Evolutionary conservation across 2,113 vertebrate species (phyloP).

Genomic region (Maccullochella peelii): DNA sequence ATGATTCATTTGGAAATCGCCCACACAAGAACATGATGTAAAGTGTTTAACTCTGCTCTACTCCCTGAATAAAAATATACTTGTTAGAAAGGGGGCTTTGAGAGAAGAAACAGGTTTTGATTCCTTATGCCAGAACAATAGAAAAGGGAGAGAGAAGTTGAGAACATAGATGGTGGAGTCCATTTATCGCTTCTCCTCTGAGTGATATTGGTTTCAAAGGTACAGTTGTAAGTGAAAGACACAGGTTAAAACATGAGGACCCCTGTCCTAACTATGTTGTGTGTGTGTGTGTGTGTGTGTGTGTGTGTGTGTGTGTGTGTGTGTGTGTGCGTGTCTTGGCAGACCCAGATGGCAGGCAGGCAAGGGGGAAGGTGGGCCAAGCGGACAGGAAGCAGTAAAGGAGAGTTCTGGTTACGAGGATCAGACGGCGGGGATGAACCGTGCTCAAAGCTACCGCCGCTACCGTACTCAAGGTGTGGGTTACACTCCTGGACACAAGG

Average conservation of each 20-base stretch:
- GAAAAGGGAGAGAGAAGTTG: constrained; percentile 7
- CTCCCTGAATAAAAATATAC: not conserved
- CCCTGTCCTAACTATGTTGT: constrained; percentile 13
- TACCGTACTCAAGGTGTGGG: constrained; percentile 71
- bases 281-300: constrained; percentile 20
- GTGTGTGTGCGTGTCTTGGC: constrained; percentile 39
- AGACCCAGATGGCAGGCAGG: constrained; percentile 79
- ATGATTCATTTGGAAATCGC: not conserved
- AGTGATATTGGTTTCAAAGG: constrained; percentile 68
- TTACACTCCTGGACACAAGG: constrained; percentile 72
- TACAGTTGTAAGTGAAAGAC: constrained; percentile 35
- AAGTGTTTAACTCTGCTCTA: not conserved
- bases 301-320: constrained; percentile 17
- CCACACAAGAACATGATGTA: not conserved
- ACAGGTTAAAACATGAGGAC: constrained; percentile 42
- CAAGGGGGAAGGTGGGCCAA: constrained; percentile 61
- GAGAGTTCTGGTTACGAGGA: constrained; percentile 80
- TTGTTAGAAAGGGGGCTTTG: not conserved
- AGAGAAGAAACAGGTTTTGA: not conserved
- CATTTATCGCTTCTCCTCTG: constrained; percentile 38
- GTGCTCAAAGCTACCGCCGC: constrained; percentile 72
- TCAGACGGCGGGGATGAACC: constrained; percentile 64
- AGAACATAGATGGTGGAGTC: constrained; percentile 7
- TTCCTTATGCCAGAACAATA: constrained; percentile 4
- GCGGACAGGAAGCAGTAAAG: constrained; percentile 77